phyloP scores from a whole-genome alignment of 1,140 invertebrate species.

The Phocides pigmalion region DNA sequence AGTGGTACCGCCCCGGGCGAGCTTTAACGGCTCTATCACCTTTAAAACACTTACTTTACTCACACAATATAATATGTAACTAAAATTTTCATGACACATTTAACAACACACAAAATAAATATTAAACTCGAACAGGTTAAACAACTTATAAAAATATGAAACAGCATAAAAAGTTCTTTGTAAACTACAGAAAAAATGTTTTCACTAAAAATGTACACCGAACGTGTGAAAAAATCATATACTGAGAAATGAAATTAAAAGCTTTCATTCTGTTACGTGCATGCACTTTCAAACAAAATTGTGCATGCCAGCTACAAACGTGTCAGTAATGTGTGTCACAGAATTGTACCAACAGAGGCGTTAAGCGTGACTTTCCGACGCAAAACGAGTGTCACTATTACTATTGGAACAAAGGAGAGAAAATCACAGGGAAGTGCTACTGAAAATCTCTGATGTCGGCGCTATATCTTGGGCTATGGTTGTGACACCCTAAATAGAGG shows the following conservation, averaged over 20 bases:
- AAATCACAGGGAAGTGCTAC: slow-evolving; percentile 14
- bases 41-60: too few species aligned
- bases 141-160: too few species aligned
- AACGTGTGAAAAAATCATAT: neutral
- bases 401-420: slow-evolving; percentile 1
- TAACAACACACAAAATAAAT: too few species aligned
- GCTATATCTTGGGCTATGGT: neutral
- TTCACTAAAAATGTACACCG: neutral
- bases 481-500: neutral
- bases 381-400: slow-evolving; percentile 7
- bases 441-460: slow-evolving; percentile 12
- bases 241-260: neutral
- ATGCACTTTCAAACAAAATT: slow-evolving; percentile 1
- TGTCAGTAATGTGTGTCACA: slow-evolving; percentile 7
- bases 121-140: too few species aligned
- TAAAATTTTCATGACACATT: too few species aligned
- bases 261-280: slow-evolving; percentile 1
- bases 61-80: too few species aligned
- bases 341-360: neutral
- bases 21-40: too few species aligned
- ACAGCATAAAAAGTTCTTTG: neutral
- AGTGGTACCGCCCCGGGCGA: too few species aligned
- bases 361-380: slow-evolving; percentile 10
- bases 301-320: slow-evolving; percentile 1
- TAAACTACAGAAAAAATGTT: neutral